Base-by-base conservation (phyloP, 2,888 invertebrate species). In the Cryptops parisi region DNA sequence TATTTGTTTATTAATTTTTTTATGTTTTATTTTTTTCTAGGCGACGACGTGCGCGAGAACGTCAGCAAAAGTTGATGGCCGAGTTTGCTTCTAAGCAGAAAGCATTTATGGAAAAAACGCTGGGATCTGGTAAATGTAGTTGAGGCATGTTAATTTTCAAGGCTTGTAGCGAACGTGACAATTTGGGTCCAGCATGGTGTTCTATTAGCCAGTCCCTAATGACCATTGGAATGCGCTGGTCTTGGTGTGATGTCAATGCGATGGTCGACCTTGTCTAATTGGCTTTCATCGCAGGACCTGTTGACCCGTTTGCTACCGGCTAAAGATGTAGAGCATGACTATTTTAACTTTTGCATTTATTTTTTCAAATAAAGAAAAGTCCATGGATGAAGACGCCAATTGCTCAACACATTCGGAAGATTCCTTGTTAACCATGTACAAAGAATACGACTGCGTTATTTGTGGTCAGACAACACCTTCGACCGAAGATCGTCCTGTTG, bases 361-460 rank as follows among this genome's bases (percentile, higher is more conserved):
- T 33, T 15, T 33, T 33, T 33, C 9, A 15, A 9, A 9, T 33
- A 46, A 22, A 44, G 62, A 62, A 17, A 60, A 47, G 33, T 52
- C 57, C 27, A 63, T 63, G 26, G 70, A 70, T 43, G 76, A 76
- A 59, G 78, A 76, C 26, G 40, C 54, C 0, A 51, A 51, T 6
- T 41, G 54, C 22, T 52, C 55, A 44, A 40, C 60, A 15, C 46
- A 45, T 3, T 24, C 39, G 2, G 54, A 47, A 25, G 56, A 58
- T 24, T 44, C 58, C 2, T 52, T 60, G 1, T 55, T 54, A 55
- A 76, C 74, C 57, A 75, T 43, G 22, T 50, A 41, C 22, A 59
- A 77, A 57, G 85, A 87, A 68, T 93, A 90, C 71, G 87, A 91
- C 70, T 96, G 96, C 73, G 91, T 89, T 58, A 96, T 96, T 62